Conservation (phyloP, 2,113 vertebrate species). For the Podiceps cristatus region DNA sequence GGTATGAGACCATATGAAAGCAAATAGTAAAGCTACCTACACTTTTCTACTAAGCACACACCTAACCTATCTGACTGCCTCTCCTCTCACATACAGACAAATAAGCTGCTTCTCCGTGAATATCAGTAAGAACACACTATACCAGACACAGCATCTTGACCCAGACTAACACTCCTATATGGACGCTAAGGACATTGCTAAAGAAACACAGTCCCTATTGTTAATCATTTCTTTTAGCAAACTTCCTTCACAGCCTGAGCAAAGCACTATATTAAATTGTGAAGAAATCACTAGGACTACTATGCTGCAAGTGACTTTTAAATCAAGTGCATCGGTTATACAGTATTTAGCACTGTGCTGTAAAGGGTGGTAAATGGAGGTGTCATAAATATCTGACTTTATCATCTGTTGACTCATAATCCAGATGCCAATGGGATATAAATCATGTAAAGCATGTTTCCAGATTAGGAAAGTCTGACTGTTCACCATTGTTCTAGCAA, state of each 20-base stretch:
- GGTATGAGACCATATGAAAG: not conserved
- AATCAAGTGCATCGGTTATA: conserved; percentile 66
- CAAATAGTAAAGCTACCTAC: not conserved
- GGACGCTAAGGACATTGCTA: conserved; percentile 4
- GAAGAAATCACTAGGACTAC: conserved; percentile 55
- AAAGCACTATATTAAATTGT: conserved; percentile 35
- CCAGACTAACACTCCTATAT: not conserved
- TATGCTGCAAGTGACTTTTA: conserved; percentile 62
- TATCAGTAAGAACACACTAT: not conserved
- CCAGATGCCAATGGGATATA: conserved; percentile 71
- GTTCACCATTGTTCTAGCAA: conserved; percentile 16
- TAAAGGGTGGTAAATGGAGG: conserved; percentile 63
- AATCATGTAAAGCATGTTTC: conserved; percentile 64
- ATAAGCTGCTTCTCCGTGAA: not conserved
- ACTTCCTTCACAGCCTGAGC: conserved; percentile 51
- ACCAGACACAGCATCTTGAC: not conserved
- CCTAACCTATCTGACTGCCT: not conserved
- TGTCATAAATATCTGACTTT: conserved; percentile 75
- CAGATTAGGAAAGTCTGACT: conserved; percentile 48
- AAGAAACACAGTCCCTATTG: conserved; percentile 40
- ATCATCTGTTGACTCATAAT: conserved; percentile 76
- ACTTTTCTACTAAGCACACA: not conserved
- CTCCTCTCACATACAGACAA: not conserved
- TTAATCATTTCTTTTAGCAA: conserved; percentile 40
- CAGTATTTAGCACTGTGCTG: conserved; percentile 61